These are phyloP conservation scores for Dinomys branickii DNA, from an alignment of 2,113 vertebrate genomes.

Conservation along the genomic window DNA sequence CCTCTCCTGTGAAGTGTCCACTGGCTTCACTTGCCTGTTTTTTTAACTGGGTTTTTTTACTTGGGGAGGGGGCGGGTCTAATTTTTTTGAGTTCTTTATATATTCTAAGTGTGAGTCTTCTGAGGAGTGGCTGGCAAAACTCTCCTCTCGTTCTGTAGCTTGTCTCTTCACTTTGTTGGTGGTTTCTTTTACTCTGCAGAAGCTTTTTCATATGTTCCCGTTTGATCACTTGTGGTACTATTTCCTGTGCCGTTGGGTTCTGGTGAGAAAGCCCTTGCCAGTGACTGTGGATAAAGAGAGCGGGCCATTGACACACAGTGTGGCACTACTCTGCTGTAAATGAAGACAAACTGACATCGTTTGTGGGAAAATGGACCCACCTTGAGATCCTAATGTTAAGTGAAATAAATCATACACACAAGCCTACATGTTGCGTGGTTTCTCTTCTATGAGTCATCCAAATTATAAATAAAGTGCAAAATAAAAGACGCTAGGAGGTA, in stretches of 20 bases:
- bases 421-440: neutral
- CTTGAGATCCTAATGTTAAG: neutral
- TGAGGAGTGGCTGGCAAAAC: neutral
- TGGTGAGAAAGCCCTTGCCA: neutral
- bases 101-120: neutral
- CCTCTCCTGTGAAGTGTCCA: neutral
- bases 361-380: neutral
- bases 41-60: neutral
- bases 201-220: neutral
- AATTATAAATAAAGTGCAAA: neutral
- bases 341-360: neutral
- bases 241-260: neutral
- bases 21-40: neutral
- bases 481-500: neutral
- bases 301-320: neutral
- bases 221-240: neutral
- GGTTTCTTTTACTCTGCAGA: neutral
- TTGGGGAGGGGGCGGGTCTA: too few species aligned
- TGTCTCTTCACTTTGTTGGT: neutral
- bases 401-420: neutral
- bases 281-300: accelerated
- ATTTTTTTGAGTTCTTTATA: neutral
- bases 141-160: neutral
- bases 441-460: neutral
- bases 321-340: neutral